phyloP scores from a whole-genome alignment of 1,140 invertebrate species.

The Oreohelix idahoensis region DNA sequence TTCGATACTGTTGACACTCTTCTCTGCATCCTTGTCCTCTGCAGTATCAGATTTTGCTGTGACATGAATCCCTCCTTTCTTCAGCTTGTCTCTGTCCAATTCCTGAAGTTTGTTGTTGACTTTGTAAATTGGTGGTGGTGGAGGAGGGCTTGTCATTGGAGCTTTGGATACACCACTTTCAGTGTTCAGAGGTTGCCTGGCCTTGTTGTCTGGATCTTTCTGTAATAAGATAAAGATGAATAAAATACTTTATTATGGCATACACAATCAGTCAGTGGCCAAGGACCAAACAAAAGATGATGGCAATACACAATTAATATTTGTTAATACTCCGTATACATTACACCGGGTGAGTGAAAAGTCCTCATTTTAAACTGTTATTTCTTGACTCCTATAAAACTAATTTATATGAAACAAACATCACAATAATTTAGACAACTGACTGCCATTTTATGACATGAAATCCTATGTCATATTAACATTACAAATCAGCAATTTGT shows the following conservation, averaged over 20 bases:
- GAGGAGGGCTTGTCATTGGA: constrained; percentile 29
- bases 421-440: too few species aligned
- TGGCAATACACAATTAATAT: too few species aligned
- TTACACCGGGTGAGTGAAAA: too few species aligned
- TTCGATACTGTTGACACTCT: neutral
- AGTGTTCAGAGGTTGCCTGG: constrained; percentile 34
- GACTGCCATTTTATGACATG: too few species aligned
- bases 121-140: constrained; percentile 28
- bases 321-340: too few species aligned
- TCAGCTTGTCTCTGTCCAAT: neutral
- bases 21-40: neutral
- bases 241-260: neutral
- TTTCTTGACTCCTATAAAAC: too few species aligned
- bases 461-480: too few species aligned
- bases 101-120: constrained; percentile 41
- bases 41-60: neutral
- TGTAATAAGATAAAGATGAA: neutral
- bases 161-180: constrained; percentile 26
- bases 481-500: too few species aligned
- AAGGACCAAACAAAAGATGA: too few species aligned
- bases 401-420: too few species aligned
- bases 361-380: too few species aligned
- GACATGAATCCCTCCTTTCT: neutral
- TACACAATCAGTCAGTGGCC: too few species aligned
- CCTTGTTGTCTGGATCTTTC: constrained; percentile 34